phyloP scores from a whole-genome alignment of 1,140 invertebrate species.

The Homarus americanus region DNA sequence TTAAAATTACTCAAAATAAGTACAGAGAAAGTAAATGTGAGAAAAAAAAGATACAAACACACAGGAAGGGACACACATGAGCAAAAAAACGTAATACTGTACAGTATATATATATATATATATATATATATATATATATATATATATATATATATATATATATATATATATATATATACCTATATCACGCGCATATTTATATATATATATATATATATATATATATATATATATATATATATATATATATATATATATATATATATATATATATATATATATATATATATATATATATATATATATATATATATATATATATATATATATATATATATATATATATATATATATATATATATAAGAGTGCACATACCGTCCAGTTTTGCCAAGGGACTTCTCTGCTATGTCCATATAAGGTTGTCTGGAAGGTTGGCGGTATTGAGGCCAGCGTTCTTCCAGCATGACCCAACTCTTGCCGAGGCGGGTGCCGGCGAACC shows the following conservation, averaged over 20 bases:
- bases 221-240: constrained; percentile 52
- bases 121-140: background rate
- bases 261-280: constrained; percentile 34
- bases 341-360: constrained; percentile 38
- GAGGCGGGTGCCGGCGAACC: constrained; percentile 83
- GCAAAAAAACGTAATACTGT: too few relatives aligned
- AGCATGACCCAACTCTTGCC: constrained; percentile 86
- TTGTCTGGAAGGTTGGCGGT: constrained; percentile 78
- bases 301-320: constrained; percentile 44
- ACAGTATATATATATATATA: constrained; percentile 11
- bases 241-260: constrained; percentile 40
- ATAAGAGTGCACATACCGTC: background rate
- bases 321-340: constrained; percentile 33
- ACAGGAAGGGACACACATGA: too few relatives aligned
- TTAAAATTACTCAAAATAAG: too few relatives aligned
- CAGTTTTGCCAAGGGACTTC: constrained; percentile 63
- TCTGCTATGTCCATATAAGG: constrained; percentile 85
- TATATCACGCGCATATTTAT: background rate
- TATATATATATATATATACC: background rate
- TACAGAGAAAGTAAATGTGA: too few relatives aligned
- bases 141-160: background rate
- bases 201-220: constrained; percentile 41
- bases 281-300: constrained; percentile 53
- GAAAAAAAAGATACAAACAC: too few relatives aligned
- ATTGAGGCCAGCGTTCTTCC: constrained; percentile 82